Conservation (phyloP, 2,797 vertebrate genomes). For the Adrianichthys oophorus region DNA sequence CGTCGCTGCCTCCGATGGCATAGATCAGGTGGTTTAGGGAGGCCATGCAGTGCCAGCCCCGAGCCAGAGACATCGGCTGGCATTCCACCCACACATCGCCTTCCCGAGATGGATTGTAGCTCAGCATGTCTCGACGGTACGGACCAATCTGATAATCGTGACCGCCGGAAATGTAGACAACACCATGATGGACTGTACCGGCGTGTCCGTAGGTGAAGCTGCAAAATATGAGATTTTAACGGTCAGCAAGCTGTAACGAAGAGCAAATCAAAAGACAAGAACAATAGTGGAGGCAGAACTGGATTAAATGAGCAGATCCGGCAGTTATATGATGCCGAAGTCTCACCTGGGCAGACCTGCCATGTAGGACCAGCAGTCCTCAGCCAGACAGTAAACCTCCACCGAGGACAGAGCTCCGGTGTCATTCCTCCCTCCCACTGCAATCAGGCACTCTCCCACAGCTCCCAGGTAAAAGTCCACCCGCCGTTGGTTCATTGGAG, state of each 20-base stretch:
- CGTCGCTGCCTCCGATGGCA: constrained; percentile 89
- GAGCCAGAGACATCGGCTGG: constrained; percentile 85
- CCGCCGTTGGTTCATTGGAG: constrained; percentile 73
- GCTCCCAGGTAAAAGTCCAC: constrained; percentile 93
- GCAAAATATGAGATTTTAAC: neutral
- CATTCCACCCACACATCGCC: constrained; percentile 84
- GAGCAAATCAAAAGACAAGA: too few relatives aligned
- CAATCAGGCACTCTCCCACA: constrained; percentile 85
- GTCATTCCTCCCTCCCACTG: constrained; percentile 92
- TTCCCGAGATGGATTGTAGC: constrained; percentile 78
- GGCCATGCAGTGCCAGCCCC: constrained; percentile 97
- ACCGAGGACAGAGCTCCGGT: constrained; percentile 87
- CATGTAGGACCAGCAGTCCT: constrained; percentile 90
- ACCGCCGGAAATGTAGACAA: constrained; percentile 92
- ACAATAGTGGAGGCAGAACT: too few relatives aligned
- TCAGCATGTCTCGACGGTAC: constrained; percentile 89
- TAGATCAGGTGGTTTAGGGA: constrained; percentile 87
- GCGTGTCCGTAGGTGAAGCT: constrained; percentile 95
- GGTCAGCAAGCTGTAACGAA: neutral
- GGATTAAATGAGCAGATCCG: neutral
- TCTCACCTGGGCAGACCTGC: constrained; percentile 87
- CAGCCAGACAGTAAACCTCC: constrained; percentile 87
- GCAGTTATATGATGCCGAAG: too few relatives aligned
- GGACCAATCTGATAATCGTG: constrained; percentile 94
- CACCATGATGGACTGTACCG: constrained; percentile 85